phyloP scores from a whole-genome alignment of 2,113 vertebrate genomes.

The Ophthalmolycus amberensis region DNA sequence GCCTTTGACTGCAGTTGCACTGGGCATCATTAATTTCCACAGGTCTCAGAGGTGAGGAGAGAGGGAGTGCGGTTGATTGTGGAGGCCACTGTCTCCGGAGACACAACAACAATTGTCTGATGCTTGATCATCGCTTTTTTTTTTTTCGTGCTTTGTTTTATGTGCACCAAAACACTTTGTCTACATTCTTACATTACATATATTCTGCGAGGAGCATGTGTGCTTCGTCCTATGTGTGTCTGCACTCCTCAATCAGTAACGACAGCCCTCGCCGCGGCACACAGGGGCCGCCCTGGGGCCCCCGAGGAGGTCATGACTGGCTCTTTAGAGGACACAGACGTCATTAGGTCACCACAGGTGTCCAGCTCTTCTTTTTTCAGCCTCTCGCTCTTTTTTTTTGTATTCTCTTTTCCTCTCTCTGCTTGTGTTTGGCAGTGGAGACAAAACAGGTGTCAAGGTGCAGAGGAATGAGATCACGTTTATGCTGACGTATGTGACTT shows the following conservation, averaged over 20 bases:
- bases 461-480: constrained; percentile 71
- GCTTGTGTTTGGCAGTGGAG: constrained; percentile 32
- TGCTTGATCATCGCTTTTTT: constrained; percentile 21
- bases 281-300: constrained; percentile 87
- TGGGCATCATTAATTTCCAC: constrained; percentile 91
- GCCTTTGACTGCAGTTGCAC: constrained; percentile 80
- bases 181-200: background rate
- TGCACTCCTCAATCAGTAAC: constrained; percentile 75
- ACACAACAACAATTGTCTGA: constrained; percentile 38
- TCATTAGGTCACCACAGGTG: constrained; percentile 86
- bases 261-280: constrained; percentile 78
- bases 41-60: constrained; percentile 64
- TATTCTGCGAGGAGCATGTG: background rate
- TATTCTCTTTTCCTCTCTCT: constrained; percentile 12
- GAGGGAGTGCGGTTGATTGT: background rate
- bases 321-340: constrained; percentile 74
- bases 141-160: background rate
- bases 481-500: constrained; percentile 13
- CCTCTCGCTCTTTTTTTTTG: constrained; percentile 13
- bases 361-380: constrained; percentile 56
- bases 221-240: background rate
- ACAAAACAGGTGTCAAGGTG: constrained; percentile 82
- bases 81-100: constrained; percentile 47
- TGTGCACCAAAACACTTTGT: background rate
- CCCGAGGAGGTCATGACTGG: constrained; percentile 76